phyloP scores from a whole-genome alignment of 1,140 invertebrate genomes.

The Ectropis grisescens region DNA sequence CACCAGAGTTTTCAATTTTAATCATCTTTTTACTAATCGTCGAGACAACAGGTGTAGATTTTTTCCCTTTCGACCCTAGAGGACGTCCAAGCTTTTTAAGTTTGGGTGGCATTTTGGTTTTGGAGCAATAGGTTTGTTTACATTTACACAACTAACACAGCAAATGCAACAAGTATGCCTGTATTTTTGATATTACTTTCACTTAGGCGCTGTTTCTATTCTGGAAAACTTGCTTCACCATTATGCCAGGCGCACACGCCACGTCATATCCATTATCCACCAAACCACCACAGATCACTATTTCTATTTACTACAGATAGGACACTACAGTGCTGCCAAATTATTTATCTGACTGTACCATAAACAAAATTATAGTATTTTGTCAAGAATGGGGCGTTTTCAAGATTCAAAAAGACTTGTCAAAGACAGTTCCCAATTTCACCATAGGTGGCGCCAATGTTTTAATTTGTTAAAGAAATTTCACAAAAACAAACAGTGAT shows the following conservation, averaged over 20 bases:
- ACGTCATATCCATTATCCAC: background rate
- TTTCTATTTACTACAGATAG: too few species aligned
- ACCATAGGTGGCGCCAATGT: too few species aligned
- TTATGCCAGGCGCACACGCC: background rate
- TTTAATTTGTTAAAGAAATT: too few species aligned
- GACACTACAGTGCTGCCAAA: too few species aligned
- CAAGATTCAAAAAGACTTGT: too few species aligned
- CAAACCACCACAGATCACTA: too few species aligned
- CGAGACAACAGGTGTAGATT: background rate
- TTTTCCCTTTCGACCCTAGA: background rate
- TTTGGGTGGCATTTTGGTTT: slow-evolving; percentile 31
- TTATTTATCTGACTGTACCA: too few species aligned
- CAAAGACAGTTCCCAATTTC: too few species aligned
- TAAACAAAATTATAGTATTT: too few species aligned
- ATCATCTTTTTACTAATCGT: too few species aligned
- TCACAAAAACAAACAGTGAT: too few species aligned
- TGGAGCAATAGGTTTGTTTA: slow-evolving; percentile 4
- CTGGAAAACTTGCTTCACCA: background rate
- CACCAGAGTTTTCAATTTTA: background rate
- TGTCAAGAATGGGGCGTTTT: too few species aligned
- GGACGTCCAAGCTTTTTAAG: slow-evolving; percentile 9
- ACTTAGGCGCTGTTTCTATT: slow-evolving; percentile 11
- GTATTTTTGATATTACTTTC: slow-evolving; percentile 55
- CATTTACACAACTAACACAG: slow-evolving; percentile 3
- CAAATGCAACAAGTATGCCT: slow-evolving; percentile 8